Base-by-base conservation (phyloP, 2,888 invertebrate species). In the Ypsolopha scabrella region DNA sequence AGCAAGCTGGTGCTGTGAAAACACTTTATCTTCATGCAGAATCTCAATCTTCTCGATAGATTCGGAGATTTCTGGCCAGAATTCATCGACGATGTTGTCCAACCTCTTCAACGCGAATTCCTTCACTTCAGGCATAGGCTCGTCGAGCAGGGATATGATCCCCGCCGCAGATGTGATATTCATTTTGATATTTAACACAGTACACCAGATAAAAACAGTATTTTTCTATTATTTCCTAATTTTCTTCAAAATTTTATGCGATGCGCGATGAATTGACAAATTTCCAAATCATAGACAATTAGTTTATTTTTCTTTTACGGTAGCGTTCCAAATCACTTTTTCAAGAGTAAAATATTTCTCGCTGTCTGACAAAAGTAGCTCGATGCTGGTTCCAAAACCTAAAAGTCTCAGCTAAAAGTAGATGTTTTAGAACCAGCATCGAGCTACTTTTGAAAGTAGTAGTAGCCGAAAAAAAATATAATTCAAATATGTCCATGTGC, bases 21-120 rank as follows among this genome's bases (percentile, higher is more conserved):
- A 94, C 39, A 87, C 88, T 68, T 94, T 92, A 70, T 98, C 97
- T 83, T 99, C 99, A 69, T 98, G 96, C 35, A 99, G 88, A 72
- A 96, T 95, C 87, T 99, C 99, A 67, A 99, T 98, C 86, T 97
- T 98, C 68, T 95, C 95, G 63, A 99, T 96, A 10, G 97, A 95
- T 80, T 99, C 98, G 0, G 98, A 97, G 63, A 99, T 98, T 87
- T 99, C 98, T 7, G 98, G 96, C 98, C 98, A 99, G 85, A 99
- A 99, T 73, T 97, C 95, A 76, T 98, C 97, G 1, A 98, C 98
- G 65, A 99, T 95, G 68, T 91, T 90, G 80, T 98, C 94, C 64
- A 99, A 88, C 72, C 97, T 97, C 68, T 93, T 93, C 64, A 99
- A 80, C 11, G 98, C 98, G 75, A 97, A 98, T 34, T 95, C 92